These are phyloP conservation scores for Hippocampus guttulatus DNA, from an alignment of 2,113 vertebrate genomes.

Conservation along the genomic window DNA sequence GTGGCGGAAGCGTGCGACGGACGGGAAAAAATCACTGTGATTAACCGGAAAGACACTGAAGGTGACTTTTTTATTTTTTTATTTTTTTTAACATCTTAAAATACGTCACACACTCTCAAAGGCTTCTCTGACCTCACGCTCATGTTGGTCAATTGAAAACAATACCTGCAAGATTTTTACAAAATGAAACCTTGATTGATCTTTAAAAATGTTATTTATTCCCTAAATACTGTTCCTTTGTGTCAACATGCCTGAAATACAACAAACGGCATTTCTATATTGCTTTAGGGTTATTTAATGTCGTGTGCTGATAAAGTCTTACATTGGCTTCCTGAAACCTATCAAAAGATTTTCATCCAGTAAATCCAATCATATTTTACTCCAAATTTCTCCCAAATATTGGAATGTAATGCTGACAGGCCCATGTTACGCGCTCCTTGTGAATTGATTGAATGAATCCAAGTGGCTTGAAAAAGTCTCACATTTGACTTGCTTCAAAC, in stretches of 20 bases:
- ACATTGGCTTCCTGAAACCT: too few relatives aligned
- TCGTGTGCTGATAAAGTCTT: neutral
- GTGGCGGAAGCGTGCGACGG: conserved; percentile 74
- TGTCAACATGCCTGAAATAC: neutral
- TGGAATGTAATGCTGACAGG: too few relatives aligned
- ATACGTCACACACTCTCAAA: conserved; percentile 28
- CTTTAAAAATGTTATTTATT: neutral
- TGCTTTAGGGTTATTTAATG: neutral
- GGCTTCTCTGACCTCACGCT: conserved; percentile 20
- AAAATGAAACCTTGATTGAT: neutral
- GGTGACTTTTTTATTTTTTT: conserved; percentile 39
- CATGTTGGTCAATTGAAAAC: conserved; percentile 13
- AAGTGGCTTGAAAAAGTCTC: too few relatives aligned
- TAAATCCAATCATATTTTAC: too few relatives aligned
- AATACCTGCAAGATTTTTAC: neutral
- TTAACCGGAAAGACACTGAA: conserved; percentile 34
- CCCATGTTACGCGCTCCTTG: too few relatives aligned
- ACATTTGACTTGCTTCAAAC: too few relatives aligned
- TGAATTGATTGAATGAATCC: too few relatives aligned
- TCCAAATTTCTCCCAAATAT: too few relatives aligned
- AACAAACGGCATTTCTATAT: neutral
- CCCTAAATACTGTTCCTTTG: too few relatives aligned
- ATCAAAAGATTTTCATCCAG: too few relatives aligned
- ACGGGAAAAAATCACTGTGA: conserved; percentile 58
- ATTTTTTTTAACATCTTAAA: conserved; percentile 39